Evolutionary conservation across 2,113 vertebrate species (phyloP).

Genomic region (Microtus oregoni): DNA sequence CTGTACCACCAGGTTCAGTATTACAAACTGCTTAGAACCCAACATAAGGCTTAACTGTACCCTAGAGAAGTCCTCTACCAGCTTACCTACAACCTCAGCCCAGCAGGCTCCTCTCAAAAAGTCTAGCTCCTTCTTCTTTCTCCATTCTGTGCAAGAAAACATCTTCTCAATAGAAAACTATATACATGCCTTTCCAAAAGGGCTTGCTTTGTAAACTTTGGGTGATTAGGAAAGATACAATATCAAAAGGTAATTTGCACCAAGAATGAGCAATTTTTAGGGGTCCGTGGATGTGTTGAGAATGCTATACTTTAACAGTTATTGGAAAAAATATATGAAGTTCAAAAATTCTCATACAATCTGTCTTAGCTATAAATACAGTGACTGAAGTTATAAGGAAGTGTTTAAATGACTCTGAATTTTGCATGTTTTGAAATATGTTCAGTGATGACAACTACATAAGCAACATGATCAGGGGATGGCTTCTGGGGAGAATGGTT

Average conservation of each 20-base stretch:
- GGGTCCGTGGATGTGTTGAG: background rate
- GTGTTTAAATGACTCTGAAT: slow-evolving; percentile 41
- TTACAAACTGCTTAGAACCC: background rate
- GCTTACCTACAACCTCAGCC: background rate
- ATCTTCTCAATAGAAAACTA: slow-evolving; percentile 22
- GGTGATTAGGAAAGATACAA: background rate
- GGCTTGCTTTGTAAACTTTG: slow-evolving; percentile 2
- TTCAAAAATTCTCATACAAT: background rate
- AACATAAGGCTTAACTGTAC: background rate
- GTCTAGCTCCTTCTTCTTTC: background rate
- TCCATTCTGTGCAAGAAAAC: slow-evolving; percentile 34
- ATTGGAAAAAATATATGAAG: slow-evolving; percentile 24
- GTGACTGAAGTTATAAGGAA: background rate
- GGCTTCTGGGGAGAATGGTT: background rate
- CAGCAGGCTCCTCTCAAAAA: background rate
- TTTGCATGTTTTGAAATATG: slow-evolving; percentile 50
- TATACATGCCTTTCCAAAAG: background rate
- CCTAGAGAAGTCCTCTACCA: background rate
- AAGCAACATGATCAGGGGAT: background rate
- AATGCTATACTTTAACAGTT: background rate
- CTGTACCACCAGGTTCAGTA: background rate
- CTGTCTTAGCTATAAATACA: background rate
- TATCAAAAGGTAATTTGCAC: slow-evolving; percentile 5
- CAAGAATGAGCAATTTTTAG: slow-evolving; percentile 12
- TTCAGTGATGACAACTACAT: slow-evolving; percentile 1